These are phyloP conservation scores for Pangasius krempfi DNA, from an alignment of 2,797 vertebrate species.

Conservation along the genomic window DNA sequence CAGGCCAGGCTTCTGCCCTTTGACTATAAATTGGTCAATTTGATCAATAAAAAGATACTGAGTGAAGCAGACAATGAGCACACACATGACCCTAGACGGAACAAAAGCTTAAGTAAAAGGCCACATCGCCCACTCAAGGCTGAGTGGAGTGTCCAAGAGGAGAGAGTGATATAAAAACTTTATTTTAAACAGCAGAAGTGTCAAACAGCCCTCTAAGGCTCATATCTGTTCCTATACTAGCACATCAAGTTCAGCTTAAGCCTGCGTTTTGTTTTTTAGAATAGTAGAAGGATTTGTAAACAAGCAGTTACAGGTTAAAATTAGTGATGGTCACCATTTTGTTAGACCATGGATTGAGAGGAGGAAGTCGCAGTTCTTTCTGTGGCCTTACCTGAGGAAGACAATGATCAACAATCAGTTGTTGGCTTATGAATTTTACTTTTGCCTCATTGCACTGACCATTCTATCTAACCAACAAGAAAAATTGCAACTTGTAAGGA, in stretches of 20 bases:
- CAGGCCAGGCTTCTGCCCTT: background rate
- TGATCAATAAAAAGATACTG: background rate
- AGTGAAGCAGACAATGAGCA: background rate
- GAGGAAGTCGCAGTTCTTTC: background rate
- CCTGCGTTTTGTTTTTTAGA: background rate
- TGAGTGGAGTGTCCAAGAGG: background rate
- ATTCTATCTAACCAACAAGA: background rate
- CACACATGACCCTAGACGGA: background rate
- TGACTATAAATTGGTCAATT: conserved; percentile 6
- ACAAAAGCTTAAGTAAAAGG: background rate
- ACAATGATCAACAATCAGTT: background rate
- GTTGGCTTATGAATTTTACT: background rate
- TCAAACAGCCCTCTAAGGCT: background rate
- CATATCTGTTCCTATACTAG: background rate
- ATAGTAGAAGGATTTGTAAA: background rate
- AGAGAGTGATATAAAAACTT: background rate
- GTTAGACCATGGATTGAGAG: background rate
- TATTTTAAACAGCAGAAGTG: background rate
- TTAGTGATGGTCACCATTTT: background rate
- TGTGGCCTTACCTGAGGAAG: background rate
- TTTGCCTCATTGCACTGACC: background rate
- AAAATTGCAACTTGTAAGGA: background rate
- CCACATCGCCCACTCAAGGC: background rate
- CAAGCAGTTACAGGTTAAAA: background rate
- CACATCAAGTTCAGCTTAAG: background rate